Evolutionary conservation across 1,140 invertebrate species (phyloP).

Genomic region (Drosophila nasuta): DNA sequence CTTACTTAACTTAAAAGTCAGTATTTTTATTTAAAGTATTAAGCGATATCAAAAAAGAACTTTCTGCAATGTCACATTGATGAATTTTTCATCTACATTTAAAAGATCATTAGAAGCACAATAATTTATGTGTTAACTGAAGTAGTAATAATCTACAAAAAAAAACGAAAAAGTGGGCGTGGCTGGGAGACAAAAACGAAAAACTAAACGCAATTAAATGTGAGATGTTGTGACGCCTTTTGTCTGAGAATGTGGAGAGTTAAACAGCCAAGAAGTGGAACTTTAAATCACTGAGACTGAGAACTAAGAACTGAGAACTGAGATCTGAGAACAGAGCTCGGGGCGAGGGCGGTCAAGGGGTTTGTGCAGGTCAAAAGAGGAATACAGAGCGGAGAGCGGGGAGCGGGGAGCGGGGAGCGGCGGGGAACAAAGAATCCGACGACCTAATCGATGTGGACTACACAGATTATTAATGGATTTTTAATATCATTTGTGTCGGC

Average conservation of each 20-base stretch:
- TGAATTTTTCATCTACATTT: no score
- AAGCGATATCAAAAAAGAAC: no score
- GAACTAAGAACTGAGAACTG: neutral
- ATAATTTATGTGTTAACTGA: neutral
- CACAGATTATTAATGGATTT: slow-evolving; percentile 80
- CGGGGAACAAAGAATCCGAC: slow-evolving; percentile 38
- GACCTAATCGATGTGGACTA: slow-evolving; percentile 66
- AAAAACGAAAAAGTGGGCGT: slow-evolving; percentile 39
- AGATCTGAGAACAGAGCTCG: slow-evolving; percentile 3
- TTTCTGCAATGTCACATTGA: no score
- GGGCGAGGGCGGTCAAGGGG: slow-evolving; percentile 10
- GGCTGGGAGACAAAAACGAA: slow-evolving; percentile 33
- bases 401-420: no score
- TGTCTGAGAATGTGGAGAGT: slow-evolving; percentile 23
- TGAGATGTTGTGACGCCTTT: slow-evolving; percentile 78
- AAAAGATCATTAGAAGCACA: neutral
- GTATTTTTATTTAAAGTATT: no score
- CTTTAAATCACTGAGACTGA: neutral
- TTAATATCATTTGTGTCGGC: slow-evolving; percentile 82
- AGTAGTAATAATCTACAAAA: neutral
- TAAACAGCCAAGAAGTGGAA: neutral
- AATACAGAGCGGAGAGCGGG: no score
- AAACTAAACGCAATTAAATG: slow-evolving; percentile 70
- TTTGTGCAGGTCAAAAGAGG: slow-evolving; percentile 1
- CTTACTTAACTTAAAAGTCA: no score